Evolutionary conservation across 2,797 vertebrate genomes (phyloP).

Genomic region (Alexandromys oeconomus): DNA sequence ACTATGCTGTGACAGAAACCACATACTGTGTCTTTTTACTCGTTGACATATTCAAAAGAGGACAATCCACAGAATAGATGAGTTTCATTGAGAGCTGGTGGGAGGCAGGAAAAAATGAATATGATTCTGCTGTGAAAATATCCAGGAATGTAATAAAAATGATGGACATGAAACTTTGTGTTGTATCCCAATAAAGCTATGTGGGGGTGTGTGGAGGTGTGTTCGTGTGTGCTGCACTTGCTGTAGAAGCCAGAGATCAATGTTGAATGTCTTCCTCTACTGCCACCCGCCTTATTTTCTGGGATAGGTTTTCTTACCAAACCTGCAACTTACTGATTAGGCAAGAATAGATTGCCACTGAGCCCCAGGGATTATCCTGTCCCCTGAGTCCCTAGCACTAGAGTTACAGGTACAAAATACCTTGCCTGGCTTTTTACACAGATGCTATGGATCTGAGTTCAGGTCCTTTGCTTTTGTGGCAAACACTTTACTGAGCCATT

Average conservation of each 20-base stretch:
- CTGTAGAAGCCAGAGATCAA: neutral
- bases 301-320: neutral
- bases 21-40: neutral
- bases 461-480: neutral
- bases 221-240: neutral
- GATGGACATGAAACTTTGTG: neutral
- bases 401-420: neutral
- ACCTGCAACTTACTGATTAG: neutral
- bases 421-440: neutral
- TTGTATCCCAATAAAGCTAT: conserved; percentile 29
- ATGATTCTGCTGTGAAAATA: conserved; percentile 47
- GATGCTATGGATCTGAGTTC: neutral
- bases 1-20: conserved; percentile 9
- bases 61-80: neutral
- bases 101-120: neutral
- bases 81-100: neutral
- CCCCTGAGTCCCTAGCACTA: neutral
- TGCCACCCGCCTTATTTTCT: neutral
- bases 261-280: neutral
- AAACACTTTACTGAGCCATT: neutral
- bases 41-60: neutral
- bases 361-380: neutral
- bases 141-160: conserved; percentile 10
- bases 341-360: neutral
- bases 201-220: neutral